Base-by-base conservation (phyloP, 1,140 invertebrate genomes). In the Penaeus vannamei region DNA sequence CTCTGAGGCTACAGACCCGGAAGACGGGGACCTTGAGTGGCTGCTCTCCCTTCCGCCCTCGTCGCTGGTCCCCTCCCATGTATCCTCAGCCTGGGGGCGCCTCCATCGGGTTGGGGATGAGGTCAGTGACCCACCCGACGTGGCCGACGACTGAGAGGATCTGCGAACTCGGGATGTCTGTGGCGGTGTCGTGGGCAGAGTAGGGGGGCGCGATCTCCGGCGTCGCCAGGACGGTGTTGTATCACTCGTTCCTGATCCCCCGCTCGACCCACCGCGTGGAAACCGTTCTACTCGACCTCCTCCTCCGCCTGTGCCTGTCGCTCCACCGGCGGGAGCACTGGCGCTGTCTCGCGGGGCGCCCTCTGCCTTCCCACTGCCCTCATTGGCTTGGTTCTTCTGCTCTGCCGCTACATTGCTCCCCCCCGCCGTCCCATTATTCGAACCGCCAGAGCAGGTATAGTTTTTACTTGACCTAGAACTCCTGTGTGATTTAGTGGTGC, bases 61-160 rank as follows among this genome's bases (percentile, higher is more conserved):
- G 19, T 26, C 60, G 23, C 66, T 80, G 59, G 29, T 80, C 72
- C 76, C 85, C 14, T 86, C 85, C 85, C 85, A 86, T 1, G 72
- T 86, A 60, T 86, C 85, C 29, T 86, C 85, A 26, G 53, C 42
- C 87, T 77, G 83, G 20, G 87, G 83, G 36, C 82, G 61, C 69
- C 87, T 79, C 72, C 72, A 84, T 23, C 69, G 72, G 3, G 82
- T 80, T 19, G 87, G 87, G 4, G 87, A 84, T 8, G 87, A 79
- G 8, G 87, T 29, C 66, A 84, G 53, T 29, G 87, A 84, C 8
- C 81, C 86, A 17, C 86, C 66, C 20, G 79, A 83, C 19, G 62
- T 81, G 19, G 14, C 29, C 10, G 86, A 60, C 7, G 62, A 46
- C 36, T 77, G 82, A 12, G 87, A 85, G 26, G 59, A n/a, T 72